Evolutionary conservation across 2,888 invertebrate species (phyloP).

Genomic region (Bhutanitis thaidina): DNA sequence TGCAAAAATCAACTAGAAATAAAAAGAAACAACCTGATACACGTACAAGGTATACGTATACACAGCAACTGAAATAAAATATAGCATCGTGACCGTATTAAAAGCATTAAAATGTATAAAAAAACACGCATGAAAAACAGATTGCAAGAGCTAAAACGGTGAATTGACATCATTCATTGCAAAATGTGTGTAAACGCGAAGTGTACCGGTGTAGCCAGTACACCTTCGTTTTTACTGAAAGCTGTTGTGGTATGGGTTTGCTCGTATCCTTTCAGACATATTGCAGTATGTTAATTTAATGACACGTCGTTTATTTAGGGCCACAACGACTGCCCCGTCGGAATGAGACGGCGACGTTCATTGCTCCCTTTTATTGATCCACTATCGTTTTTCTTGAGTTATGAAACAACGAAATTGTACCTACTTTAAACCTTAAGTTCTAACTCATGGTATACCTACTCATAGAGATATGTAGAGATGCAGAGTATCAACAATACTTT

Average conservation of each 20-base stretch:
- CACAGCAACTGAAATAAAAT: too few species aligned
- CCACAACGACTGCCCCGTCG: conserved; percentile 39
- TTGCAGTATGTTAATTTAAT: conserved; percentile 61
- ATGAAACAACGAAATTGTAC: neutral
- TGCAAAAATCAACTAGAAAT: too few species aligned
- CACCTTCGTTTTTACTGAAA: conserved; percentile 45
- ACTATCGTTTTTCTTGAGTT: conserved; percentile 3
- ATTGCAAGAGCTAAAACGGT: conserved; percentile 4
- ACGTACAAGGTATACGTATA: too few species aligned
- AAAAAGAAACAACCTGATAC: too few species aligned
- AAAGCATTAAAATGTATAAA: neutral
- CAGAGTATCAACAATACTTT: too few species aligned
- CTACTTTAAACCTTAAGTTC: too few species aligned
- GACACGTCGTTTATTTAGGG: conserved; percentile 55
- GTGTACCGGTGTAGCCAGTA: conserved; percentile 34
- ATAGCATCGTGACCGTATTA: too few species aligned
- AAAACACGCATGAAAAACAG: neutral
- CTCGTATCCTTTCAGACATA: conserved; percentile 51
- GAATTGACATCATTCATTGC: conserved; percentile 8
- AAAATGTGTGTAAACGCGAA: conserved; percentile 1
- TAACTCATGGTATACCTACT: too few species aligned
- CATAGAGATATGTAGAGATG: too few species aligned
- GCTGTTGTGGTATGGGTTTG: conserved; percentile 39
- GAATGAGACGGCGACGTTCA: conserved; percentile 35
- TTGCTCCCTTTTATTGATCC: conserved; percentile 29